Base-by-base conservation (phyloP, 2,113 vertebrate species). In the Elephas maximus region DNA sequence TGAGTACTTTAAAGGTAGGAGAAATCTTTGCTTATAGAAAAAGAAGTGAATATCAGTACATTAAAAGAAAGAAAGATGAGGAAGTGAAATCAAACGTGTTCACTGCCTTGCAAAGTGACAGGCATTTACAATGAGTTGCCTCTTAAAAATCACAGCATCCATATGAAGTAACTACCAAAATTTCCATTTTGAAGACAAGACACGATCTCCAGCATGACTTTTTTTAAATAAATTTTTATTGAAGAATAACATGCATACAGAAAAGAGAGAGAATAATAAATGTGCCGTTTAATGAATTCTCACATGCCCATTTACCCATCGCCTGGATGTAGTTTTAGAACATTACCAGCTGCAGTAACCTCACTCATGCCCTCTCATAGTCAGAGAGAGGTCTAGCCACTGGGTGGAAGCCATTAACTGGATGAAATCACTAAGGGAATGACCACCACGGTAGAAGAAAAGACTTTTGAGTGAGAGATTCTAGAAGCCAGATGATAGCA, bases 181-280 rank as follows among this genome's bases (percentile, higher is more conserved):
- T 89, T 89, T 93, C 41, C 30, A 86, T 81, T 95, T 80, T 93
- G n/a, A 74, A 44, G 37, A 73, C 81, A 85, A 93, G 51, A 85
- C 4, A 53, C 8, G 45, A 44, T 60, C 41, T 82, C 51, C 65
- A 89, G 12, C 69, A 60, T 83, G 33, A 79, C 37, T 51, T 53
- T 78, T 91, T 83, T 51, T 15, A 5, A 2, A 60, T 69, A 57
- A 8, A 0, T 26, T 93, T 91, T 80, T 73, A 51, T 67, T 53
- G 30, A 93, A 81, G n/a, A 23, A 28, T 30, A 88, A 60, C 57
- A 37, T 33, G 28, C 5, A 18, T 41, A 87, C 1, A 81, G 45
- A 85, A 81, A 95, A 21, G 24, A 23, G 6, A 89, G 48, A 21
- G 76, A 21, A 67, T 15, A 57, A 23, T 53, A 5, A 62, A 4